Percentiles rank a stretch among this genome's conserved stretches.
phyloP scores from a whole-genome alignment of 64 coral and sea anemone genomes.

The Exaiptasia diaphana region DNA sequence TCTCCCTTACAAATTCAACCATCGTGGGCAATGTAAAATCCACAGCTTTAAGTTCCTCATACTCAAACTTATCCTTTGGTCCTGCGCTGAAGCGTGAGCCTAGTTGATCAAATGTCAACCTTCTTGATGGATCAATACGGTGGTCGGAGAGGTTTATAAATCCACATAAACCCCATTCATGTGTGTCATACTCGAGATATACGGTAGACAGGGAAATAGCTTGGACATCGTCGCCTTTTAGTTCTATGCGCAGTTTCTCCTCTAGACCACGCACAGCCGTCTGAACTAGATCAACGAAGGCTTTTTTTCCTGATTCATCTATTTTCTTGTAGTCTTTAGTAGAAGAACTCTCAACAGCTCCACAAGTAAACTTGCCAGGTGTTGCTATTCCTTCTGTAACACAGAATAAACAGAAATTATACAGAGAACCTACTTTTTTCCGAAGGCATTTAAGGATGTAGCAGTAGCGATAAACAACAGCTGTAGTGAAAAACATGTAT shows the following conservation, averaged over 20 bases:
- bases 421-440: no score
- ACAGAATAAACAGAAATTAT: no score
- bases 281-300: constrained; percentile 64
- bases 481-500: no score
- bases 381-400: constrained; percentile 95
- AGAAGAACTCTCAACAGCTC: constrained; percentile 92
- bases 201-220: constrained; percentile 87
- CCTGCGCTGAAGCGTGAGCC: constrained; percentile 81
- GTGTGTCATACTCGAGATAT: constrained; percentile 91
- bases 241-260: constrained; percentile 81
- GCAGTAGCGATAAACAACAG: no score
- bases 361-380: constrained; percentile 89
- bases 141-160: constrained; percentile 87
- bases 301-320: background rate
- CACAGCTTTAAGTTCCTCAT: constrained; percentile 82
- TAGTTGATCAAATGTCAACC: constrained; percentile 71
- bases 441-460: no score
- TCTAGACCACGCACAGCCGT: constrained; percentile 90
- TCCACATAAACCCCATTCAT: constrained; percentile 98
- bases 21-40: constrained; percentile 77
- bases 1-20: constrained; percentile 88
- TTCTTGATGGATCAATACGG: constrained; percentile 63
- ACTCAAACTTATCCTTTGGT: constrained; percentile 91
- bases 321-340: constrained; percentile 57
- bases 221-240: constrained; percentile 57